Conservation (phyloP, 2,888 invertebrate species). For the Pseudococcus longispinus region DNA sequence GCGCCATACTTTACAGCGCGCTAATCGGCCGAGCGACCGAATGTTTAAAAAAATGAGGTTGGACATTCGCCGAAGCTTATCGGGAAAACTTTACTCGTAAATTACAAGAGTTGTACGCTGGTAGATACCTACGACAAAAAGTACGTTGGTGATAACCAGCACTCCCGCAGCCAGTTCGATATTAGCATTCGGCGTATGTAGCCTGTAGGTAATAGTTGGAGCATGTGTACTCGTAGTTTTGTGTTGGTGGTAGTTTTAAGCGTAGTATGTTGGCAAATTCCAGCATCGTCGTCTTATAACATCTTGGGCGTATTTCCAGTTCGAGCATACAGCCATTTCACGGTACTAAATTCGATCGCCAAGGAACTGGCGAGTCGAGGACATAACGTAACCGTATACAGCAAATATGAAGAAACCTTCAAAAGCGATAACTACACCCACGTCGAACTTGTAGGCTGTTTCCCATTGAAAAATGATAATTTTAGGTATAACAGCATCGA, state of each 20-base stretch:
- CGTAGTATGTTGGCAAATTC: background rate
- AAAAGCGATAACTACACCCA: slow-evolving; percentile 1
- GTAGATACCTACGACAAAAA: background rate
- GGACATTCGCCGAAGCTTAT: background rate
- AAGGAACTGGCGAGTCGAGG: slow-evolving; percentile 47
- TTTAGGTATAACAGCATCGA: slow-evolving; percentile 45
- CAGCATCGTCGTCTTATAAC: background rate
- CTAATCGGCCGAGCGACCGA: too few species aligned
- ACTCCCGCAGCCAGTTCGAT: background rate
- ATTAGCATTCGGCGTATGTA: background rate
- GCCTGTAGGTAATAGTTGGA: background rate
- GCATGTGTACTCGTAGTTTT: background rate
- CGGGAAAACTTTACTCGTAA: background rate
- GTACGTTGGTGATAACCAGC: background rate
- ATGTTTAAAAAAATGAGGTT: too few species aligned
- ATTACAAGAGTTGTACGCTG: background rate
- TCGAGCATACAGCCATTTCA: slow-evolving; percentile 50
- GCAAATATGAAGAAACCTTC: background rate
- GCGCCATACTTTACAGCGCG: too few species aligned
- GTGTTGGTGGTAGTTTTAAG: background rate
- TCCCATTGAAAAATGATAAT: slow-evolving; percentile 38
- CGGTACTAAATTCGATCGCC: slow-evolving; percentile 45
- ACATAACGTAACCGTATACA: slow-evolving; percentile 52
- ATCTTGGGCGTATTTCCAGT: slow-evolving; percentile 54
- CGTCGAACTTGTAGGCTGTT: slow-evolving; percentile 18